Evolutionary conservation across 2,888 invertebrate genomes (phyloP).

Genomic region (Agrochola litura): DNA sequence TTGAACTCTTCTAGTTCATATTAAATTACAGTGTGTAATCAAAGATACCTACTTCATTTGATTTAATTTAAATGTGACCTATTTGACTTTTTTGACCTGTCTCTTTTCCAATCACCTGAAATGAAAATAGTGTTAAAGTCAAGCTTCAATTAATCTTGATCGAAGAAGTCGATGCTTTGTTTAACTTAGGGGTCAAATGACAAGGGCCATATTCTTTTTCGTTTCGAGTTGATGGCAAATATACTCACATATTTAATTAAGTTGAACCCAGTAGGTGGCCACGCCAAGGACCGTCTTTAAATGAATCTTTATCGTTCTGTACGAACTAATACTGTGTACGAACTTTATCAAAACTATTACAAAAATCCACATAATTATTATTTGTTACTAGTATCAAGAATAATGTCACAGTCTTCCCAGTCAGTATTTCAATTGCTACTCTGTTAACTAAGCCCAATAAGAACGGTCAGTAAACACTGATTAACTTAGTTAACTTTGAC

Average conservation of each 20-base stretch:
- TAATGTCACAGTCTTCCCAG: not conserved
- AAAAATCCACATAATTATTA: not conserved
- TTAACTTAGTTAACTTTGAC: conserved; percentile 53
- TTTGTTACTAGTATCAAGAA: not conserved
- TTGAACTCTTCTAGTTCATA: conserved; percentile 7
- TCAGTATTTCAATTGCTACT: not conserved
- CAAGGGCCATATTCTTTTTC: not conserved
- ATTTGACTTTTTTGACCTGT: conserved; percentile 15
- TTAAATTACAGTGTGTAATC: conserved; percentile 19
- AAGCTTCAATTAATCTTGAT: not conserved
- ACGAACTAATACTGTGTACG: too few relatives aligned
- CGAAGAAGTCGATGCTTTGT: not conserved
- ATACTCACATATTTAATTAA: not conserved
- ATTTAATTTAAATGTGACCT: not conserved
- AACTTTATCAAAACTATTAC: not conserved
- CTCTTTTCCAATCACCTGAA: conserved; percentile 4
- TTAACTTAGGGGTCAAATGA: not conserved
- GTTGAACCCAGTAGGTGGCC: not conserved
- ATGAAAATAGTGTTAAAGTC: not conserved
- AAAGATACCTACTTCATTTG: not conserved
- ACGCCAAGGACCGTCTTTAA: not conserved
- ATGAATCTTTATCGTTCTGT: not conserved
- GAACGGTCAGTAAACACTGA: conserved; percentile 43
- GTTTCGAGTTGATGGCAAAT: not conserved
- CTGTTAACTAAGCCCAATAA: conserved; percentile 19